phyloP scores from a whole-genome alignment of 2,113 vertebrate genomes.

The Notothenia rossii region DNA sequence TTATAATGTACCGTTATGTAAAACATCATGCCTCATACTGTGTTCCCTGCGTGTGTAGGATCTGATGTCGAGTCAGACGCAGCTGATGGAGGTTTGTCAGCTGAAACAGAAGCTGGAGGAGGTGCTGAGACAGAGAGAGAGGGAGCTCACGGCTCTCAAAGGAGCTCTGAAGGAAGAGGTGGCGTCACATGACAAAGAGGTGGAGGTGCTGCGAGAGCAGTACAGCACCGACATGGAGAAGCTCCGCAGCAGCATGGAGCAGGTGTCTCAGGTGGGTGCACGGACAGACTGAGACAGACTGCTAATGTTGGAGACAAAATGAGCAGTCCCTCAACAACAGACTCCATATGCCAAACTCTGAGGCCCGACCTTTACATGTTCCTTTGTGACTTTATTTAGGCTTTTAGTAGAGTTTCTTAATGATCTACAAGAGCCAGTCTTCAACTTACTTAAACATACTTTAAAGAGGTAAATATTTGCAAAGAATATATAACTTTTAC shows the following conservation, averaged over 20 bases:
- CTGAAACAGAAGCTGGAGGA: slow-evolving; percentile 88
- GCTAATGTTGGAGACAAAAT: background rate
- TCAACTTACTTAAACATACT: too few relatives aligned
- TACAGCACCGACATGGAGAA: slow-evolving; percentile 90
- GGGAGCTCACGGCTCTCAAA: slow-evolving; percentile 87
- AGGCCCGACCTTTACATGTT: background rate
- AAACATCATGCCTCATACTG: background rate
- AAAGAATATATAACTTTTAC: too few relatives aligned
- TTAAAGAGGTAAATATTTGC: too few relatives aligned
- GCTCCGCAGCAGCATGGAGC: slow-evolving; percentile 90
- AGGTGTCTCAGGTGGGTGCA: slow-evolving; percentile 87
- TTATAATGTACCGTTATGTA: background rate
- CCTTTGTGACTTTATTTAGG: background rate
- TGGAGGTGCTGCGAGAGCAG: slow-evolving; percentile 87
- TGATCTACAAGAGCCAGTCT: too few relatives aligned
- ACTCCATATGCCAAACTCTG: background rate
- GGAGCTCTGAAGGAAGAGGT: slow-evolving; percentile 88
- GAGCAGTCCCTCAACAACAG: background rate
- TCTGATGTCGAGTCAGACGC: slow-evolving; percentile 57
- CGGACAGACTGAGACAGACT: background rate
- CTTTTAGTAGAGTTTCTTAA: background rate
- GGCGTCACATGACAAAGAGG: slow-evolving; percentile 83
- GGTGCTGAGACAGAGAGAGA: slow-evolving; percentile 82
- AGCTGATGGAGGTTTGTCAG: slow-evolving; percentile 77
- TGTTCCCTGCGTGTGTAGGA: slow-evolving; percentile 55